Evolutionary conservation across 1,140 invertebrate genomes (phyloP).

Genomic region (Cephus cinctus): DNA sequence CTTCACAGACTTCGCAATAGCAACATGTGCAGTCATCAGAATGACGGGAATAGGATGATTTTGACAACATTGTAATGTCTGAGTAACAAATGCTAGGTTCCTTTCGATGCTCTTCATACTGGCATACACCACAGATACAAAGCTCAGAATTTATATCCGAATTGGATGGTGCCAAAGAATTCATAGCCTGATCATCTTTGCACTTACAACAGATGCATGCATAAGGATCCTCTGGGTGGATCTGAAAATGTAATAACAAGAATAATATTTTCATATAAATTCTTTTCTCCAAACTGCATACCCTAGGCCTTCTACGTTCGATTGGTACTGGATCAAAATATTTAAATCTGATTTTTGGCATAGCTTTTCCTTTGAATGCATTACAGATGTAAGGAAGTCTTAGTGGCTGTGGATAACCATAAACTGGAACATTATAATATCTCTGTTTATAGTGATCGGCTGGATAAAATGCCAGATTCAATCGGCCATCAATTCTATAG

Average conservation of each 20-base stretch:
- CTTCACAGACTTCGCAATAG: background rate
- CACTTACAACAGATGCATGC: constrained; percentile 2
- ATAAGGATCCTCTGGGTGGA: background rate
- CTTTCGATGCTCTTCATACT: background rate
- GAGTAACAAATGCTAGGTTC: constrained; percentile 1
- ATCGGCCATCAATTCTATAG: constrained; percentile 54
- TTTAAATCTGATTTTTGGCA: constrained; percentile 6
- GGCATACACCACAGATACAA: background rate
- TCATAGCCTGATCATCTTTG: background rate
- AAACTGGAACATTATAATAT: constrained; percentile 6
- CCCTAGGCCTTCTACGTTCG: background rate
- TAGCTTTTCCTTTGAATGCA: background rate
- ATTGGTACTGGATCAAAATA: constrained; percentile 5
- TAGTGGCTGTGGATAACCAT: background rate
- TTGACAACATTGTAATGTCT: background rate
- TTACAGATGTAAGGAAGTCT: constrained; percentile 1
- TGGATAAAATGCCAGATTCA: constrained; percentile 57
- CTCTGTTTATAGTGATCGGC: constrained; percentile 10
- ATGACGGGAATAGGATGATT: background rate
- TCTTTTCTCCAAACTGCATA: background rate
- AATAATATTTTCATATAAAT: background rate
- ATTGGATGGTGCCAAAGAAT: background rate
- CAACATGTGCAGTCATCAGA: constrained; percentile 4
- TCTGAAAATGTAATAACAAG: background rate
- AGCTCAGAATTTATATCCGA: background rate